Percentiles rank a stretch among this genome's conserved stretches.
Conservation (phyloP, 1,140 invertebrate species). For the Pomacea maculata region DNA sequence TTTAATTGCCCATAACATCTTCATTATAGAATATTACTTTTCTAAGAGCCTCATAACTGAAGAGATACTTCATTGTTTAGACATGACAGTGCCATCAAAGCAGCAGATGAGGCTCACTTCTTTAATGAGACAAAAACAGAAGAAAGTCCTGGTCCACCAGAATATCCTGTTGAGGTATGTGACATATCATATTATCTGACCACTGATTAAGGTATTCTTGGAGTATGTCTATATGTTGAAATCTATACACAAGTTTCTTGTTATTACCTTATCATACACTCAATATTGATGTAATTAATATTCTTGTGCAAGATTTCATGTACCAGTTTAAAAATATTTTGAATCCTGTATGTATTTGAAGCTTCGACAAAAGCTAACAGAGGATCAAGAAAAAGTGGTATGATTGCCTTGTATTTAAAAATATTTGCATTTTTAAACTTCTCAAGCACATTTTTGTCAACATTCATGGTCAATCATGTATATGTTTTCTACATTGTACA, state of each 20-base stretch:
- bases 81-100: constrained; percentile 50
- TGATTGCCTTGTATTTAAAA: neutral
- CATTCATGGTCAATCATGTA: neutral
- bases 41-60: too few relatives aligned
- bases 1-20: too few relatives aligned
- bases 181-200: neutral
- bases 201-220: neutral
- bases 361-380: constrained; percentile 19
- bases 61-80: constrained; percentile 23
- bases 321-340: neutral
- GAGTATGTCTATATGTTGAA: neutral
- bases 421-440: neutral
- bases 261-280: too few relatives aligned
- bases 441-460: neutral
- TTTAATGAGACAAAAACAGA: constrained; percentile 28
- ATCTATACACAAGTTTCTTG: too few relatives aligned
- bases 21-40: too few relatives aligned
- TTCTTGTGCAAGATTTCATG: too few relatives aligned
- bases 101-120: constrained; percentile 45
- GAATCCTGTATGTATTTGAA: constrained; percentile 2
- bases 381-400: constrained; percentile 37
- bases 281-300: too few relatives aligned
- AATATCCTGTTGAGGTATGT: constrained; percentile 53
- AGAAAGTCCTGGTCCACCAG: constrained; percentile 35
- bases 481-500: too few relatives aligned